Percentiles rank a stretch among this genome's conserved stretches.
phyloP scores from a whole-genome alignment of 1,140 invertebrate genomes.

The Drosophila repleta region DNA sequence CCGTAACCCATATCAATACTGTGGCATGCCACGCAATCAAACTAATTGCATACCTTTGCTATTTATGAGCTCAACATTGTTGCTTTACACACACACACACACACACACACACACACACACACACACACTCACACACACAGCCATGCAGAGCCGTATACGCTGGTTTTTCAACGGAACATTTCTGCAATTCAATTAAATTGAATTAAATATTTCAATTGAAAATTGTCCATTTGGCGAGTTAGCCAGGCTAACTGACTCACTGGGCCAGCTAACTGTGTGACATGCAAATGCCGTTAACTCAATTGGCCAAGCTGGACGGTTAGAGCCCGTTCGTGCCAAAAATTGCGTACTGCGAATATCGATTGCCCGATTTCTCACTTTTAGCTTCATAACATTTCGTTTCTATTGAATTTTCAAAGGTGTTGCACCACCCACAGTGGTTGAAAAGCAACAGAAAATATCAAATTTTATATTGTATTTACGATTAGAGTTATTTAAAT shows the following conservation, averaged over 20 bases:
- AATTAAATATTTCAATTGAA: constrained; percentile 44
- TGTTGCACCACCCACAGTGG: constrained; percentile 18
- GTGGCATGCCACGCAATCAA: constrained; percentile 38
- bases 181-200: constrained; percentile 47
- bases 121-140: not conserved
- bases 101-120: constrained; percentile 1
- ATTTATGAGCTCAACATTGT: constrained; percentile 22
- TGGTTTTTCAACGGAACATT: constrained; percentile 18
- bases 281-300: constrained; percentile 30
- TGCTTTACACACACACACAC: not conserved
- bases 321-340: constrained; percentile 33
- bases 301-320: constrained; percentile 11
- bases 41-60: constrained; percentile 43
- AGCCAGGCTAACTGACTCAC: constrained; percentile 14
- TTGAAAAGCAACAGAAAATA: not conserved
- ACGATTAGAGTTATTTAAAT: no score
- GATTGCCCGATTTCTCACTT: constrained; percentile 36
- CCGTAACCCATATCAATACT: not conserved
- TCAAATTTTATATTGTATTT: not conserved
- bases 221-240: constrained; percentile 12
- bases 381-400: constrained; percentile 32
- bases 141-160: not conserved
- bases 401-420: constrained; percentile 32
- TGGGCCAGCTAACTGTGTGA: constrained; percentile 18
- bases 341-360: constrained; percentile 44